Evolutionary conservation across 2,113 vertebrate species (phyloP), one percentile per base, ranked within the genome.

Genomic region (Boleophthalmus pectinirostris): DNA sequence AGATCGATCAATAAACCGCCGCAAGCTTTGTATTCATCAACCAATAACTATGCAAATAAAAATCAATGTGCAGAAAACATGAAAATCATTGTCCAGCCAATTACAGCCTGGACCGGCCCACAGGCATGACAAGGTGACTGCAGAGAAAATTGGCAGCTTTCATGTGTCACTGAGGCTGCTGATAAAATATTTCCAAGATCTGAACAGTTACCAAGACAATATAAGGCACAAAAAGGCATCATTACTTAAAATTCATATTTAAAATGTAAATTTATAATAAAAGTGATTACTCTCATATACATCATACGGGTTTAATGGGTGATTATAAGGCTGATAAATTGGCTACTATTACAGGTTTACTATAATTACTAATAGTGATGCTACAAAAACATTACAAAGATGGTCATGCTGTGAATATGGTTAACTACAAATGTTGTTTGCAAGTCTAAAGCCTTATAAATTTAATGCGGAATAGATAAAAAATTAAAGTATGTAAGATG

Each of bases 21-120:
- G 85, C 86, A 20, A 74, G 82, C 88, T 88, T 86, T 80, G 77
- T 87, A 93, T 93, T 88, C 88, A 88, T 92, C 91, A 93, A 92
- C 90, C 93, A 91, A 93, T 90, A 90, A 92, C 77, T 90, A 91
- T 91, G 92, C 91, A 93, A 94, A 95, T 91, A 90, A 88, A 94
- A 94, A 92, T 93, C 93, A 91, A 93, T 91, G 83, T 78, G 69
- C 84, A 75, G 79, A 88, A 84, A 92, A 93, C 84, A 92, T 58
- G 90, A 87, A 93, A 94, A 93, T 92, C 88, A 86, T 88, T 92
- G 82, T 78, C 75, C 70, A 69, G 46, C 85, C 89, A 92, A 93
- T 92, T 93, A 93, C 92, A 92, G 71, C 74, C 76, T 57, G 87
- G 61, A 68, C 38, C 85, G 75, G 85, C 86, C 80, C 81, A 86